Evolutionary conservation across 2,888 invertebrate species (phyloP).

Genomic region (Bugulina stolonifera): DNA sequence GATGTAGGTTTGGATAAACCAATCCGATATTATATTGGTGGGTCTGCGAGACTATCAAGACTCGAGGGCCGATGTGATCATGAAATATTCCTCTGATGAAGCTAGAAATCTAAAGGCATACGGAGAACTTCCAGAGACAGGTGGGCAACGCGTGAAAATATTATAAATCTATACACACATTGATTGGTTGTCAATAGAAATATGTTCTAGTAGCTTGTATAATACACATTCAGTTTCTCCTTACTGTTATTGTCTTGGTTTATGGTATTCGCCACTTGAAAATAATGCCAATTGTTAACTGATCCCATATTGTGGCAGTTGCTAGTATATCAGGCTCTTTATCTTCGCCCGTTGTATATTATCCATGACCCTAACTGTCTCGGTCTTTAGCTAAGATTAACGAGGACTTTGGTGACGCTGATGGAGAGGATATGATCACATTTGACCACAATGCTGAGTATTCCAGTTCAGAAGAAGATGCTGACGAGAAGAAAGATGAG

Average conservation of each 20-base stretch:
- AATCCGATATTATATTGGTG: constrained; percentile 95
- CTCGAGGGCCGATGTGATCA: constrained; percentile 90
- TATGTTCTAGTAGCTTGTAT: no score
- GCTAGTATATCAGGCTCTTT: no score
- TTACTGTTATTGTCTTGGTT: no score
- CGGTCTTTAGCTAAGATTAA: constrained; percentile 84
- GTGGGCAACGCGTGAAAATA: constrained; percentile 43
- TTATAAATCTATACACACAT: no score
- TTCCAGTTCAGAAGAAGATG: constrained; percentile 55
- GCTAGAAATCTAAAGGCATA: constrained; percentile 97
- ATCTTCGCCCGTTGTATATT: no score
- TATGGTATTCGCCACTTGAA: no score
- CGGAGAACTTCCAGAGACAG: constrained; percentile 95
- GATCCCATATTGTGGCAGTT: no score
- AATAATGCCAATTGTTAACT: no score
- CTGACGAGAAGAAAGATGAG: constrained; percentile 28
- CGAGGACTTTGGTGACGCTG: constrained; percentile 88
- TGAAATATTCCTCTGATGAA: constrained; percentile 98
- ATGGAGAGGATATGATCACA: constrained; percentile 91
- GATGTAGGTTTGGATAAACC: constrained; percentile 86
- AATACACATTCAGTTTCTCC: no score
- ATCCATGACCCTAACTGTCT: no score
- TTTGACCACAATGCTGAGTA: constrained; percentile 72
- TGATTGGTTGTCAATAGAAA: no score
- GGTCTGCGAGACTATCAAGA: constrained; percentile 89